These are phyloP conservation scores for Diorhabda sublineata DNA, from an alignment of 1,140 invertebrate genomes.

Conservation along the genomic window DNA sequence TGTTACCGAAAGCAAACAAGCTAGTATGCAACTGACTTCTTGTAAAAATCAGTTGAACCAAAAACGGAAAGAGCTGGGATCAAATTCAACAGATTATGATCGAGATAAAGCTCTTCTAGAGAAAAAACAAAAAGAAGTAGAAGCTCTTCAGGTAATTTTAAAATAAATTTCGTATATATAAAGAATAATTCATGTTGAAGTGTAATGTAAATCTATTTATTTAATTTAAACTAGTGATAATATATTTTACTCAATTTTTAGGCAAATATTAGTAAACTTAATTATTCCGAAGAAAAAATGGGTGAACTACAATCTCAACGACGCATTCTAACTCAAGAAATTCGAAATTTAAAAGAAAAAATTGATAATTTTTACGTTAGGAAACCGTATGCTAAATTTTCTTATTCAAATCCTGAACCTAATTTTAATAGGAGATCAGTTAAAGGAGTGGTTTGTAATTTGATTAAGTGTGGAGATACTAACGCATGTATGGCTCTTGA, in stretches of 20 bases:
- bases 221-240: not conserved
- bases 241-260: constrained; percentile 12
- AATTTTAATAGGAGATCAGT: constrained; percentile 76
- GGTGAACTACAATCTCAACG: constrained; percentile 55
- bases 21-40: constrained; percentile 72
- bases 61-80: constrained; percentile 65
- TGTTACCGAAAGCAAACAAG: constrained; percentile 76
- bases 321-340: constrained; percentile 52
- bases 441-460: constrained; percentile 66
- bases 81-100: constrained; percentile 67
- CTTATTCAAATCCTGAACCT: constrained; percentile 69
- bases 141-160: constrained; percentile 22
- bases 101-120: constrained; percentile 65
- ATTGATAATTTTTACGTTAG: constrained; percentile 60
- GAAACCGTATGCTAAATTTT: constrained; percentile 67
- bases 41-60: constrained; percentile 62
- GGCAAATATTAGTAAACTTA: constrained; percentile 54
- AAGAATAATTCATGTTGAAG: too few species aligned
- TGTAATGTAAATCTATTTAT: too few species aligned
- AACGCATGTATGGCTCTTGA: constrained; percentile 76
- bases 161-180: too few species aligned
- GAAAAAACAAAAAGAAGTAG: constrained; percentile 56
- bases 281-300: constrained; percentile 65
- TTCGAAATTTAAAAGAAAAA: constrained; percentile 53
- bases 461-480: constrained; percentile 74